Conservation (phyloP, 1,140 invertebrate species). For the Heliothis virescens region DNA sequence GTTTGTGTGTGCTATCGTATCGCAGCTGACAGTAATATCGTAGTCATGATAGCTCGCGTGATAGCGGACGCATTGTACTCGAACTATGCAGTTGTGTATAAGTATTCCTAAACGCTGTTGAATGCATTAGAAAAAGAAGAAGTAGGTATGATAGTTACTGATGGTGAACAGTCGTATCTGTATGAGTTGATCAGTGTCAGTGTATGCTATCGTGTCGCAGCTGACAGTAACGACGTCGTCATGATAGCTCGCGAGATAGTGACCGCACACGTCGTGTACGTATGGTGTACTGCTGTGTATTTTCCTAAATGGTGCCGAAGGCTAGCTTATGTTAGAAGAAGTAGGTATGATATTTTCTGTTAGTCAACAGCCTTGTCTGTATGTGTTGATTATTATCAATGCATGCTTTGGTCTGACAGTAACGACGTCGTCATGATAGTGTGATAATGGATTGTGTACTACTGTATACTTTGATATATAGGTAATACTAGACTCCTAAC, state of each 20-base stretch:
- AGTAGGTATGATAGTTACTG: not conserved
- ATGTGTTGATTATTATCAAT: constrained; percentile 57
- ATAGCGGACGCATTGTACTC: constrained; percentile 60
- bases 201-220: constrained; percentile 65
- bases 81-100: not conserved
- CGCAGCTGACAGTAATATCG: constrained; percentile 71
- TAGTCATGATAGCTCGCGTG: constrained; percentile 69
- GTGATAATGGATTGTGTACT: not conserved
- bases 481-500: no score
- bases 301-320: no score
- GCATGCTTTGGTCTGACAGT: constrained; percentile 72
- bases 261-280: constrained; percentile 70
- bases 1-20: constrained; percentile 64
- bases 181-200: constrained; percentile 57
- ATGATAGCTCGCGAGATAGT: constrained; percentile 72
- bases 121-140: no score
- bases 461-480: not conserved
- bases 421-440: constrained; percentile 73
- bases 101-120: no score
- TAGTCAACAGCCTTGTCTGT: constrained; percentile 16
- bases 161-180: constrained; percentile 18
- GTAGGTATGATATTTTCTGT: not conserved
- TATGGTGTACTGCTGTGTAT: constrained; percentile 5
- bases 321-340: no score
- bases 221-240: constrained; percentile 74